A percentile compares a stretch with the other conserved stretches of the same genome.
These are phyloP conservation scores for Miltochrista miniata DNA, from an alignment of 2,888 invertebrate species.

Conservation along the genomic window DNA sequence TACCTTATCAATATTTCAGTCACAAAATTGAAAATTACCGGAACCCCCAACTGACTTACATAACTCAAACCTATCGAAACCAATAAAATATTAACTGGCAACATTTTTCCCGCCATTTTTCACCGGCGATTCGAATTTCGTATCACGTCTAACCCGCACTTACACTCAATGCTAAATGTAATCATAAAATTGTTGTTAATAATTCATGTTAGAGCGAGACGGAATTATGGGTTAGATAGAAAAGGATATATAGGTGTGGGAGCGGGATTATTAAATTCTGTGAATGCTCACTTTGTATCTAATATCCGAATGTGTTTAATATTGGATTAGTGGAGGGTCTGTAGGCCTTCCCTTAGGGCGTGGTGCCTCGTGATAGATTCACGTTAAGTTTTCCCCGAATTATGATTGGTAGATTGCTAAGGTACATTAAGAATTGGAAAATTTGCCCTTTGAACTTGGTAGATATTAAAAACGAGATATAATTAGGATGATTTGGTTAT, in stretches of 20 bases:
- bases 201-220: slow-evolving; percentile 68
- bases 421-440: slow-evolving; percentile 70
- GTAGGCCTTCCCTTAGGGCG: slow-evolving; percentile 60
- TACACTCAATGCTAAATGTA: slow-evolving; percentile 78
- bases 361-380: slow-evolving; percentile 69
- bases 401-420: slow-evolving; percentile 73
- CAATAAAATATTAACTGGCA: slow-evolving; percentile 81
- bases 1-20: slow-evolving; percentile 77
- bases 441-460: slow-evolving; percentile 43
- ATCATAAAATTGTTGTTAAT: slow-evolving; percentile 84
- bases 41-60: slow-evolving; percentile 62
- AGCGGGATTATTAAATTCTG: slow-evolving; percentile 81
- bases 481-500: slow-evolving; percentile 30
- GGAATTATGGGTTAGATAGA: slow-evolving; percentile 36
- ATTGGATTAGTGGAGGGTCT: slow-evolving; percentile 78
- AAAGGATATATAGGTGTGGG: slow-evolving; percentile 56
- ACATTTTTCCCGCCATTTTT: slow-evolving; percentile 76
- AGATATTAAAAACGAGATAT: slow-evolving; percentile 10
- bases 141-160: slow-evolving; percentile 74
- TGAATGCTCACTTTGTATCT: slow-evolving; percentile 83
- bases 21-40: slow-evolving; percentile 81
- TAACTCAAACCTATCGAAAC: slow-evolving; percentile 80
- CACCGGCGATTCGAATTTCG: slow-evolving; percentile 71
- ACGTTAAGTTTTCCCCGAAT: slow-evolving; percentile 63
- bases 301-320: slow-evolving; percentile 83